A percentile compares a stretch with the other conserved stretches of the same genome.
Evolutionary conservation across 2,113 vertebrate species (phyloP).

Genomic region (Connochaetes taurinus): DNA sequence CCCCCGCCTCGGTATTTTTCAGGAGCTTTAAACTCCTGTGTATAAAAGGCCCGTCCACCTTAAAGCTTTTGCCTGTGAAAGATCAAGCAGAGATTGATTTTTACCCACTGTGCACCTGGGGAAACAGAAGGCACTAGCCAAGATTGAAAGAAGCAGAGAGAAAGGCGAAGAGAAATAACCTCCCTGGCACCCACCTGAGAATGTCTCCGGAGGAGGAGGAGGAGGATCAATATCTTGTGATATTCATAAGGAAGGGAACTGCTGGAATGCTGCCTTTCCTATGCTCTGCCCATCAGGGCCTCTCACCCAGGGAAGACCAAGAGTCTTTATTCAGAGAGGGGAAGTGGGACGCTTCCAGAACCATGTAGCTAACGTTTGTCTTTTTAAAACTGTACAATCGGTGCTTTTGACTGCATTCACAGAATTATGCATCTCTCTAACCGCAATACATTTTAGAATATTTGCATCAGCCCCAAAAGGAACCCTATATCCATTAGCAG

Average conservation of each 20-base stretch:
- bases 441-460: neutral
- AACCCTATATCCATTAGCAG: neutral
- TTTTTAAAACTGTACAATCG: neutral
- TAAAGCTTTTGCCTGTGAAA: neutral
- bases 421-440: neutral
- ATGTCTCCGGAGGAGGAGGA: neutral
- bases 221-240: neutral
- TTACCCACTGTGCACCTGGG: neutral
- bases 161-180: neutral
- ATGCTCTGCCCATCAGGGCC: neutral
- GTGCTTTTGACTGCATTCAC: neutral
- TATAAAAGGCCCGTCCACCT: neutral
- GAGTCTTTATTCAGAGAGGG: neutral
- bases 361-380: neutral
- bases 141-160: neutral
- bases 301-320: neutral
- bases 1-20: neutral
- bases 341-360: neutral
- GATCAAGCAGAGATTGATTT: constrained; percentile 13
- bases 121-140: neutral
- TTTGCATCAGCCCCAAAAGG: neutral
- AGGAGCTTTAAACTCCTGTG: neutral
- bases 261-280: neutral
- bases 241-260: neutral
- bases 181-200: neutral